These are phyloP conservation scores for Calyptommatus sinebrachiatus DNA, from an alignment of 2,113 vertebrate genomes.

Conservation along the genomic window DNA sequence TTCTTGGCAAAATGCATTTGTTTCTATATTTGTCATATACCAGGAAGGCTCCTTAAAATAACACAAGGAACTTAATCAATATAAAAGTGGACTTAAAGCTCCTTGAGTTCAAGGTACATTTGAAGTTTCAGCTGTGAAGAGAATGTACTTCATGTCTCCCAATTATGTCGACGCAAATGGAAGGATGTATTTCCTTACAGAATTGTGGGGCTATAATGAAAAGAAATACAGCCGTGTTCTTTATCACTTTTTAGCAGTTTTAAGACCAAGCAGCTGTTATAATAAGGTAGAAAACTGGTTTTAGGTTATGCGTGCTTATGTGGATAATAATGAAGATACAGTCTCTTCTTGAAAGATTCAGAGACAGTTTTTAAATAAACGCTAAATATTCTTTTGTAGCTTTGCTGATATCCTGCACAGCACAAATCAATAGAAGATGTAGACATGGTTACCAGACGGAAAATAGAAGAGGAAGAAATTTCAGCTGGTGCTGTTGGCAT, in stretches of 20 bases:
- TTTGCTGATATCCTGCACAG: not conserved
- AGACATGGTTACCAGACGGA: not conserved
- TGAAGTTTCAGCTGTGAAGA: not conserved
- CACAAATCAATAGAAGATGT: not conserved
- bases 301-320: not conserved
- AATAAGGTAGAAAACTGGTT: constrained; percentile 9
- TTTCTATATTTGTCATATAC: not conserved
- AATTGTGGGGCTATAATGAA: not conserved
- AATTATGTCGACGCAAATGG: constrained; percentile 5
- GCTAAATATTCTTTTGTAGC: not conserved
- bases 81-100: not conserved
- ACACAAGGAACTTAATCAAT: not conserved
- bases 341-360: not conserved
- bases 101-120: not conserved
- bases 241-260: not conserved
- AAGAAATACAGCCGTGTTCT: not conserved
- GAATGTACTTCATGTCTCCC: not conserved
- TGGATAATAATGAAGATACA: not conserved
- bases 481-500: no score
- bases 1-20: not conserved
- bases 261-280: not conserved
- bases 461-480: no score
- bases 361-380: not conserved
- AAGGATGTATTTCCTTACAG: not conserved
- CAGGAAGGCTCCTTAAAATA: constrained; percentile 2